Base-by-base conservation (phyloP, 2,113 vertebrate genomes). In the Pseudolaguvia tuberculata region DNA sequence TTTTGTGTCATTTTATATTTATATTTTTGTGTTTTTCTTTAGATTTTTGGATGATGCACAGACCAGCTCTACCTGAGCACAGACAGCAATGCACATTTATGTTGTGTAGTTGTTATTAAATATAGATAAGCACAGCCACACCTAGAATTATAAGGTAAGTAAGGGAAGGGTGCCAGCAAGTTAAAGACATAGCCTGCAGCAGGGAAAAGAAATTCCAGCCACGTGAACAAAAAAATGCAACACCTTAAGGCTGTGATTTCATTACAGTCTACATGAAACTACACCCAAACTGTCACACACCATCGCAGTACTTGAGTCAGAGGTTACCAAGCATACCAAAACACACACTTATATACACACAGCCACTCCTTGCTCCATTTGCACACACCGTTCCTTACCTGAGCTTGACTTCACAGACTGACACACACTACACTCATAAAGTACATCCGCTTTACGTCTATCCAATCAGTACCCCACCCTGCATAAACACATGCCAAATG, bases 381-480 rank as follows among this genome's bases (percentile, higher is more conserved):
- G 51, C 48, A 74, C 59, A 79, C 52, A 79, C 55, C 1, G 14
- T 56, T 47, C 65, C 82, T 20, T 61, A 79, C 80, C 73, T 65
- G 29, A 76, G 56, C 17, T 10, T 48, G 27, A 55, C 39, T 42
- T 15, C 45, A 25, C 52, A 14, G 50, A 66, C 48, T 68, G 42
- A 55, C 14, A 55, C 51, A 51, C 12, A 53, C 21, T 68, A 50
- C 35, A 47, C 31, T 73, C 21, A 55, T 57, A 21, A 23, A 7
- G 25, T 4, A 77, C 72, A 72, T 83, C 85, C 48, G 53, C 57
- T 67, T 39, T 71, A 69, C 73, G 27, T 65, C 42, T 29, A 17
- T 62, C 20, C 23, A 59, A 74, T 66, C 83, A 75, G 70, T 75
- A 6, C 78, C 85, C 82, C 84, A 84, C 84, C 83, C 63, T 83